Percentiles rank a stretch among this genome's conserved stretches.
phyloP scores from a whole-genome alignment of 2,113 vertebrate genomes.

The Eubucco bourcierii region DNA sequence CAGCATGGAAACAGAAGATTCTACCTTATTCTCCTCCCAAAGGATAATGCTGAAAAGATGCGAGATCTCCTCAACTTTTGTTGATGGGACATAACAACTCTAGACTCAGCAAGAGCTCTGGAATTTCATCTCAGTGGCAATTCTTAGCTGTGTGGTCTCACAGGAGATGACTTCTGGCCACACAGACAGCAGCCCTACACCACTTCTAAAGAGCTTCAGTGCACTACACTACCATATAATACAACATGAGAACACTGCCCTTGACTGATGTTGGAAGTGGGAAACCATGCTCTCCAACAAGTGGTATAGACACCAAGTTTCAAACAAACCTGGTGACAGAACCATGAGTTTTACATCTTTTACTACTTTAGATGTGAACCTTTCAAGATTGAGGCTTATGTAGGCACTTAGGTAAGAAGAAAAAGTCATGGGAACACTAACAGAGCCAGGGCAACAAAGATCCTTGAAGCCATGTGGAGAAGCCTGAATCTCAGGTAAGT shows the following conservation, averaged over 20 bases:
- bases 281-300: background rate
- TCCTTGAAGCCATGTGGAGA: background rate
- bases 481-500: background rate
- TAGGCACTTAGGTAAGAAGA: background rate
- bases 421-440: background rate
- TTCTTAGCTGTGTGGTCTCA: background rate
- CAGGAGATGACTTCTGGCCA: background rate
- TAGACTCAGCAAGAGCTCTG: background rate
- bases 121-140: background rate
- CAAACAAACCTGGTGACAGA: background rate
- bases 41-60: background rate
- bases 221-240: rapidly evolving
- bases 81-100: background rate
- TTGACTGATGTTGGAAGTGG: rapidly evolving
- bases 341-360: rapidly evolving
- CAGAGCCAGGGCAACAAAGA: background rate
- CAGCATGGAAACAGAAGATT: background rate
- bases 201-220: background rate
- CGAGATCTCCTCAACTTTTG: background rate
- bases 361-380: background rate
- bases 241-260: background rate
- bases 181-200: background rate
- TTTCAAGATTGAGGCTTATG: background rate
- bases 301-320: background rate
- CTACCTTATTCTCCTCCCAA: background rate